phyloP scores from a whole-genome alignment of 2,113 vertebrate species.

The Petrocephalus zakoni region DNA sequence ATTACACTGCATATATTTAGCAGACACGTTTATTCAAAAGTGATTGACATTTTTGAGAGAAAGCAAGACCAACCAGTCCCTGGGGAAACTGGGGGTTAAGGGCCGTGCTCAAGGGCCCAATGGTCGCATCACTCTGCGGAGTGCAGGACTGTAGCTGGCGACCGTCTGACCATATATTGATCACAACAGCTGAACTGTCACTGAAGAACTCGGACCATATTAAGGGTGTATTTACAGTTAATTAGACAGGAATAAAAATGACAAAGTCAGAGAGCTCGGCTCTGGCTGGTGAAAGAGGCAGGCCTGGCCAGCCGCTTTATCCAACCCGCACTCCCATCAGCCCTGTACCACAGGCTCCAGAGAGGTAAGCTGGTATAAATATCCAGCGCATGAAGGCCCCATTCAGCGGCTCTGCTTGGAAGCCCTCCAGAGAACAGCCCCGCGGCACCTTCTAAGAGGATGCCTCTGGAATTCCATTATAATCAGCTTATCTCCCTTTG shows the following conservation, averaged over 20 bases:
- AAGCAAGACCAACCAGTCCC: neutral
- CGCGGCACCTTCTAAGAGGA: constrained; percentile 43
- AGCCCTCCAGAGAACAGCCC: neutral
- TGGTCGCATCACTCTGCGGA: neutral
- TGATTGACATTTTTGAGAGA: neutral
- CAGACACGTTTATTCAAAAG: neutral
- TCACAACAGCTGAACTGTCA: neutral
- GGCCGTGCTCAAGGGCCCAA: neutral
- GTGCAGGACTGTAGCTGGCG: neutral
- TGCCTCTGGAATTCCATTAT: constrained; percentile 47
- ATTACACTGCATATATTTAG: neutral
- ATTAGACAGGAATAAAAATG: neutral
- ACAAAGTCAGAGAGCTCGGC: neutral
- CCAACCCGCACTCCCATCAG: neutral
- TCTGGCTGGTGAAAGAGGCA: neutral
- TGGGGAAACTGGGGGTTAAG: neutral
- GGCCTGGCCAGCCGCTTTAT: neutral
- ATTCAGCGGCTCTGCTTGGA: neutral
- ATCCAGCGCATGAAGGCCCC: neutral
- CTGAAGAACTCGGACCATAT: neutral
- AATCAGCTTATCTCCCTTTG: constrained; percentile 56
- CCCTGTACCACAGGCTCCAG: neutral
- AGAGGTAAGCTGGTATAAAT: constrained; percentile 11
- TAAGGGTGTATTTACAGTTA: neutral
- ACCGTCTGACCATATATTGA: neutral